Evolutionary conservation across 2,113 vertebrate species (phyloP), one percentile per base, ranked within the genome.

Genomic region (Aepyceros melampus): DNA sequence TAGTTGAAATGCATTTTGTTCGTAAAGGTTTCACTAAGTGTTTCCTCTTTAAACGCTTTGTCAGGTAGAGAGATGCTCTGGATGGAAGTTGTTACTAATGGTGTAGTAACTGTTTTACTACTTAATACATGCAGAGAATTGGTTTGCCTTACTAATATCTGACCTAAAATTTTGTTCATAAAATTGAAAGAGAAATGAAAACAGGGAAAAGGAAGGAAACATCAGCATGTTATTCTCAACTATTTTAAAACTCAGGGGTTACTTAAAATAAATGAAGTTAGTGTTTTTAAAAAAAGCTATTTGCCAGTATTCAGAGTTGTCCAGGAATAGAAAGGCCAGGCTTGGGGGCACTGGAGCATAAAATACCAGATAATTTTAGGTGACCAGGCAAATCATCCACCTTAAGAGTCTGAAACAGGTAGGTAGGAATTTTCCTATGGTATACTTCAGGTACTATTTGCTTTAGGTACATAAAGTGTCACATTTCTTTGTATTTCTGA

Each of bases 31-130:
- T 97, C 51, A 27, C 45, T 9, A 15, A 97, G 84, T 97, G 97
- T 91, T 89, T 64, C 10, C 43, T 94, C 74, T 97, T 98, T 88
- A 98, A 88, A 60, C 16, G 49, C 21, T 95, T 96, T 91, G 91
- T 64, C 40, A 96, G 62, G 36, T 78, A 88, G 62, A 47, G 0
- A 2, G 12, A 43, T 45, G 8, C 55, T 36, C 33, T 29, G 16
- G 36, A 45, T 29, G 6, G 19, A 89, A 91, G 12, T 5, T 51
- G 1, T 3, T 92, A 81, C 17, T 90, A 10, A 87, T 47, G 25
- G 64, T 21, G 6, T 58, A 84, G 40, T 83, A 85, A 91, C 16
- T 94, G 8, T 74, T 87, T 95, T 74, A 36, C 51, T 76, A 23
- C 1, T 33, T 60, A 67, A 81, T 21, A 17, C 23, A 4, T 74